A percentile compares a stretch with the other conserved stretches of the same genome.
phyloP scores from a whole-genome alignment of 2,113 vertebrate genomes.

The Pachycephala philippinensis region DNA sequence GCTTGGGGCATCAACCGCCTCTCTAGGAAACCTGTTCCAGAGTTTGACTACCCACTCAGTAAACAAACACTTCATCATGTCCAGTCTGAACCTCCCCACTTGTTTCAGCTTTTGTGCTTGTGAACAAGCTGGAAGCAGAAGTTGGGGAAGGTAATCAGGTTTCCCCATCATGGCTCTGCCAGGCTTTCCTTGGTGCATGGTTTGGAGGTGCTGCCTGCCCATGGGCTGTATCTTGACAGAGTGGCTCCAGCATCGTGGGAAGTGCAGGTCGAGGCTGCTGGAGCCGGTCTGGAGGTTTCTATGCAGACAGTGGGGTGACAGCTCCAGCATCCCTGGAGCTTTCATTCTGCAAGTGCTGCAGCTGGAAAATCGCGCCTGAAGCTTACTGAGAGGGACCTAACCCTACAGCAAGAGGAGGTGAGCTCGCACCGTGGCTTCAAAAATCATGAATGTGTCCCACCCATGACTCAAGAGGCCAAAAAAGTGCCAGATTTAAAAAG shows the following conservation, averaged over 20 bases:
- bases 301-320: not conserved
- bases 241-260: not conserved
- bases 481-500: not conserved
- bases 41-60: not conserved
- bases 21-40: not conserved
- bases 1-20: rapidly evolving
- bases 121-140: not conserved
- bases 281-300: not conserved
- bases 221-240: not conserved
- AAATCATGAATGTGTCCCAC: not conserved
- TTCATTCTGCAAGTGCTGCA: not conserved
- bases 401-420: not conserved
- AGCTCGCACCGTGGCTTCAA: not conserved
- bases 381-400: not conserved
- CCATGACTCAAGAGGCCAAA: not conserved
- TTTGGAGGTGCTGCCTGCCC: not conserved
- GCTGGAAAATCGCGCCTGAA: not conserved
- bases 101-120: not conserved
- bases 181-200: not conserved
- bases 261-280: not conserved
- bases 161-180: not conserved
- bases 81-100: not conserved
- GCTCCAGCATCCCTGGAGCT: not conserved
- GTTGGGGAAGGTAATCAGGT: not conserved
- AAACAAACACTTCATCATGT: not conserved